These are phyloP conservation scores for Eugnorisma glareosa DNA, from an alignment of 2,888 invertebrate species.

Conservation along the genomic window DNA sequence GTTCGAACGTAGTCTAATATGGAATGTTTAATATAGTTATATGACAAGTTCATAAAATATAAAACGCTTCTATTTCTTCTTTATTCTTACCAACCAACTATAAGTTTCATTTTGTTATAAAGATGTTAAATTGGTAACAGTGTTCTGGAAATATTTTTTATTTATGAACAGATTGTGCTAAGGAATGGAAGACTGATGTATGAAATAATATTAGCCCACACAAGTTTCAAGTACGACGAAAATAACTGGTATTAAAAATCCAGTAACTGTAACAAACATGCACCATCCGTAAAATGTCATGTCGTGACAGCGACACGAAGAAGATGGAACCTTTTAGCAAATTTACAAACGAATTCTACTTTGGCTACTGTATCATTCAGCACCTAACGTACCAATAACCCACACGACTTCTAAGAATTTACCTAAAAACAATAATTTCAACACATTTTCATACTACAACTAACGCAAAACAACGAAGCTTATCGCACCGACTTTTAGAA, in stretches of 20 bases:
- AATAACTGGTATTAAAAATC: not conserved
- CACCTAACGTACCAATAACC: constrained; percentile 11
- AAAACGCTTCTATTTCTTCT: not conserved
- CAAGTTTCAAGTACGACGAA: not conserved
- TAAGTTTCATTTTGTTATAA: not conserved
- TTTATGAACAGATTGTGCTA: constrained; percentile 20
- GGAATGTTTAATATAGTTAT: constrained; percentile 44
- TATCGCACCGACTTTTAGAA: constrained; percentile 18
- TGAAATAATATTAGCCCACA: not conserved
- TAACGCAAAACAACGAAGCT: constrained; percentile 44
- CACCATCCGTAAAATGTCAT: not conserved
- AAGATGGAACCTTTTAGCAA: constrained; percentile 16
- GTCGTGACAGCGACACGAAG: not conserved
- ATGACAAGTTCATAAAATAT: not conserved
- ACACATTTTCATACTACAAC: constrained; percentile 1
- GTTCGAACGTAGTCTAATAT: constrained; percentile 10
- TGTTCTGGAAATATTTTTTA: constrained; percentile 4
- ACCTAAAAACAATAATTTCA: constrained; percentile 8
- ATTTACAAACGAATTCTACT: constrained; percentile 25
- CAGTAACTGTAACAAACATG: not conserved
- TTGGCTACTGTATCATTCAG: constrained; percentile 17
- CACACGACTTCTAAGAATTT: not conserved
- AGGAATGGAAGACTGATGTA: constrained; percentile 32
- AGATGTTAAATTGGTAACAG: not conserved
- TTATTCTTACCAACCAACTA: not conserved